A percentile compares a stretch with the other conserved stretches of the same genome.
phyloP scores from a whole-genome alignment of 1,140 invertebrate species.

The Trichonephila inaurata region DNA sequence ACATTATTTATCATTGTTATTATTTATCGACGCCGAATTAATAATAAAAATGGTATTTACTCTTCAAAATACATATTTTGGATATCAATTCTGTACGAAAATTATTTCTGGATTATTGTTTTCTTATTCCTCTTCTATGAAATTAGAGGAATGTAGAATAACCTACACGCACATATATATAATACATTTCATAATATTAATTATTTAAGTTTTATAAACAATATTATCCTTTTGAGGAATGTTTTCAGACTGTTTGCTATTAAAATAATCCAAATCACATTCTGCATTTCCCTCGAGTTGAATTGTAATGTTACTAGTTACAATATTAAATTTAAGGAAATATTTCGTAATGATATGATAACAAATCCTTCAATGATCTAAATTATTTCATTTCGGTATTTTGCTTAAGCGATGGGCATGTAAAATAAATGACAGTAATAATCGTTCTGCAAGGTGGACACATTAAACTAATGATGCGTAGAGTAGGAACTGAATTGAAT shows the following conservation, averaged over 20 bases:
- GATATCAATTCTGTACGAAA: too few species aligned
- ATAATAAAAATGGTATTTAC: too few species aligned
- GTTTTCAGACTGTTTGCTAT: neutral
- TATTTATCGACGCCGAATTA: too few species aligned
- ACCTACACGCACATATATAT: too few species aligned
- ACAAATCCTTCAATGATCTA: slow-evolving; percentile 5
- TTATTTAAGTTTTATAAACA: too few species aligned
- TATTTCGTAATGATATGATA: neutral
- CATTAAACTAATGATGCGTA: slow-evolving; percentile 24
- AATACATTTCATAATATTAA: too few species aligned
- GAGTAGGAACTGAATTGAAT: neutral
- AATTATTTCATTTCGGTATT: slow-evolving; percentile 20
- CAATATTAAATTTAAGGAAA: neutral
- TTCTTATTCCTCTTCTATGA: too few species aligned
- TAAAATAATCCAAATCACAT: neutral
- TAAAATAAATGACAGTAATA: slow-evolving; percentile 36
- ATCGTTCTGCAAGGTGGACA: slow-evolving; percentile 1
- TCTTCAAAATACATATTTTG: too few species aligned
- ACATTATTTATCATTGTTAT: too few species aligned
- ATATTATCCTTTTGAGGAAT: neutral
- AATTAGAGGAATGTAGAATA: too few species aligned
- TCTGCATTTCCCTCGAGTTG: neutral
- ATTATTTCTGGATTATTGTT: too few species aligned
- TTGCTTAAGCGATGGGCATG: neutral
- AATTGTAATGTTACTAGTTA: neutral